Conservation (phyloP, 2,113 vertebrate species). For the Forbesichthys agassizii region DNA sequence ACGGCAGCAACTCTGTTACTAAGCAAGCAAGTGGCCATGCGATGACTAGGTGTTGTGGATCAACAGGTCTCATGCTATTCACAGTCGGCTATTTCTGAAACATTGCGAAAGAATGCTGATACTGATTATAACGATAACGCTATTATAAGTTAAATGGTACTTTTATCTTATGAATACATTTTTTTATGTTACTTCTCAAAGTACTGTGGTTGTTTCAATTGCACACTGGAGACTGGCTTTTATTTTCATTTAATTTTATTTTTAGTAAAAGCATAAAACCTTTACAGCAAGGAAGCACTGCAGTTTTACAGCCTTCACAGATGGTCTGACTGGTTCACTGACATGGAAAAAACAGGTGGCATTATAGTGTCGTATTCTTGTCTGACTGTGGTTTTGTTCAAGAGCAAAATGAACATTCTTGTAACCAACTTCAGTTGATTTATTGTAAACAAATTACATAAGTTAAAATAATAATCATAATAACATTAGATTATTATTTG, state of each 20-base stretch:
- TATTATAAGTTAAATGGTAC: conserved; percentile 22
- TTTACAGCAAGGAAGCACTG: conserved; percentile 13
- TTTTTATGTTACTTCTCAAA: conserved; percentile 3
- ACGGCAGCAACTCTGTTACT: too few relatives aligned
- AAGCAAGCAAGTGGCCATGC: not conserved
- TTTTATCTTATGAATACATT: conserved; percentile 17
- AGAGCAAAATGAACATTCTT: conserved; percentile 3
- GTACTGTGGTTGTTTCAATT: not conserved
- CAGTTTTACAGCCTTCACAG: conserved; percentile 35
- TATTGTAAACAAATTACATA: too few relatives aligned
- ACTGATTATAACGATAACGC: too few relatives aligned
- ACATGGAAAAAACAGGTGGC: conserved; percentile 33
- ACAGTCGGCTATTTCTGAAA: not conserved
- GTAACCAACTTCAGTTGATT: not conserved
- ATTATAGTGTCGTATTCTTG: conserved; percentile 14
- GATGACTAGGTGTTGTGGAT: not conserved
- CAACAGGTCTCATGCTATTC: not conserved
- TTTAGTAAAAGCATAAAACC: conserved; percentile 18
- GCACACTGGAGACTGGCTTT: not conserved
- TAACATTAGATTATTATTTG: not conserved
- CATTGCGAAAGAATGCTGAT: conserved; percentile 6
- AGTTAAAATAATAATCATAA: too few relatives aligned
- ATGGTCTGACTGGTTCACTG: conserved; percentile 23
- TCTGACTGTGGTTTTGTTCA: conserved; percentile 7
- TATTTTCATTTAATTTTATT: too few relatives aligned